Percentiles rank a stretch among this genome's conserved stretches.
These are phyloP conservation scores for Homarus gammarus DNA, from an alignment of 2,888 invertebrate species.

Conservation along the genomic window DNA sequence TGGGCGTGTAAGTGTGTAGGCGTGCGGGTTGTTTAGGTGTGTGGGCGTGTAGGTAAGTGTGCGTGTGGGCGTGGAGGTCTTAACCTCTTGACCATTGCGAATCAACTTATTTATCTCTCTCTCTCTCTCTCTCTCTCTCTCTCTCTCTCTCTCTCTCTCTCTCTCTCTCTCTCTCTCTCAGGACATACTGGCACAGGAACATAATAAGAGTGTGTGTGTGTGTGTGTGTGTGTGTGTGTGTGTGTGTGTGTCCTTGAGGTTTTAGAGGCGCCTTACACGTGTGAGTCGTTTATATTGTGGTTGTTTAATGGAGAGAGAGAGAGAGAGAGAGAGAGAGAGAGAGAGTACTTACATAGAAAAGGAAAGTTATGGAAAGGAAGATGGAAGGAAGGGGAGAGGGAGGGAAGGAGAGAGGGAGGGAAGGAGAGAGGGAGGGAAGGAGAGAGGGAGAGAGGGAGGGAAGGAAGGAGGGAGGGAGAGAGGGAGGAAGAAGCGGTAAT, in stretches of 20 bases:
- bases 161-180: neutral
- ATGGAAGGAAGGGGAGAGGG: neutral
- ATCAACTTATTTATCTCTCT: neutral
- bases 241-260: neutral
- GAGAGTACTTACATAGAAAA: too few relatives aligned
- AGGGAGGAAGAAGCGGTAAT: neutral
- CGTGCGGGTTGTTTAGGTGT: neutral
- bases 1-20: neutral
- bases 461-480: neutral
- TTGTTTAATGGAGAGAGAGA: too few relatives aligned
- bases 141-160: neutral
- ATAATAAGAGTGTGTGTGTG: neutral
- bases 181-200: too few relatives aligned
- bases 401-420: constrained; percentile 9
- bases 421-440: constrained; percentile 19
- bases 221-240: too few relatives aligned
- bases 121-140: neutral
- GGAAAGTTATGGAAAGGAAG: neutral
- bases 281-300: too few relatives aligned
- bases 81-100: neutral
- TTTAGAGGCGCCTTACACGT: neutral
- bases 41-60: neutral
- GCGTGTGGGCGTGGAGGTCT: neutral
- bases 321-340: neutral
- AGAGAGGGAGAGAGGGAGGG: constrained; percentile 10